phyloP scores from a whole-genome alignment of 1,140 invertebrate genomes.

The Sinella curviseta region DNA sequence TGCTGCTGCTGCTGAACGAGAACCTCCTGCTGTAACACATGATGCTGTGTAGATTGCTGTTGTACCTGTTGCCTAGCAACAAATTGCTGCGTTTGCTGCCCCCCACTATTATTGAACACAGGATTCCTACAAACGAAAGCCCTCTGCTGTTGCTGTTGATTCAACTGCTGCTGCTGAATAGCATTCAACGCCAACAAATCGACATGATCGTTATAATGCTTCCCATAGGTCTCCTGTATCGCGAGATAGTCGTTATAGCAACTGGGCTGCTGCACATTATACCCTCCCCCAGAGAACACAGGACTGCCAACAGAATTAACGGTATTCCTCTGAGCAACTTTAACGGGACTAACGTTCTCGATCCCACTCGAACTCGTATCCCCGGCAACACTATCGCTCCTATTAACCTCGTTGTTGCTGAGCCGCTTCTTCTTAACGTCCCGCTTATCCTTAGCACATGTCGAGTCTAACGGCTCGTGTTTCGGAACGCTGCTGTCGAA shows the following conservation, averaged over 20 bases:
- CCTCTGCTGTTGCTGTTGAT: too few relatives aligned
- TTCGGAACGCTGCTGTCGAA: not conserved
- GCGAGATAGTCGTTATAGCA: constrained; percentile 16
- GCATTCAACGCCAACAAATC: not conserved
- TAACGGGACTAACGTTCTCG: not conserved
- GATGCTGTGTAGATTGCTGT: too few relatives aligned
- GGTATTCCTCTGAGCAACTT: not conserved
- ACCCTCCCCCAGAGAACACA: not conserved
- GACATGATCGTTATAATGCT: not conserved
- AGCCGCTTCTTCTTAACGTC: constrained; percentile 2
- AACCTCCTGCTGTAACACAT: too few relatives aligned
- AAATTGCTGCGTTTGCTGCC: too few relatives aligned
- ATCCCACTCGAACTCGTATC: not conserved
- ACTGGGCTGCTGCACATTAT: not conserved
- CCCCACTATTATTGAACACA: too few relatives aligned
- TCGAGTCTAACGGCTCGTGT: not conserved
- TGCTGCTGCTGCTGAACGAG: too few relatives aligned
- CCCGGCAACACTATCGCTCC: not conserved
- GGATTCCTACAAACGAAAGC: too few relatives aligned
- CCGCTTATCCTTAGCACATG: not conserved
- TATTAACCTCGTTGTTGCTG: not conserved
- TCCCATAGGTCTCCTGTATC: constrained; percentile 11
- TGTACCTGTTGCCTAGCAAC: too few relatives aligned
- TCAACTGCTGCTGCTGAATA: too few relatives aligned
- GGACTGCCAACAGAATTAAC: not conserved